Base-by-base conservation (phyloP, 2,888 invertebrate species). In the Alcis repandata region DNA sequence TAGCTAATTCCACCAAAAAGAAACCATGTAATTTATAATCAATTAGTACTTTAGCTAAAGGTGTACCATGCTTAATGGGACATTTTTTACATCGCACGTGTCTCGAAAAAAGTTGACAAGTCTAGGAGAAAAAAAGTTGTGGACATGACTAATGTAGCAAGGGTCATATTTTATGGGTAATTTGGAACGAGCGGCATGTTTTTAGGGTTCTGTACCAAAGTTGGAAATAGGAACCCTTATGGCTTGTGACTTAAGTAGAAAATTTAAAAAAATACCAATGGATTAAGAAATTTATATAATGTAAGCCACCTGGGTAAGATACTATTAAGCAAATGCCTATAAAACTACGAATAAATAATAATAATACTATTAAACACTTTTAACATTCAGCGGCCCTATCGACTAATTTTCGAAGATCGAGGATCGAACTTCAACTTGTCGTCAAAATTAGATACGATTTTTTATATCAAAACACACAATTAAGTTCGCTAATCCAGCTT, bases 1-100 rank as follows among this genome's bases (percentile, higher is more conserved):
- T 48, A 41, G 46, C 27, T 27, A 59, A 51, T 41, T 41, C 7
- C 9, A 41, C 17, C 19, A 59, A 59, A 36, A 61, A 52, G 68
- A 69, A 68, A 68, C 63, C 64, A 60, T 60, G 75, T 83, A 77
- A 82, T 83, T 81, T 82, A 83, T 87, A 83, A 88, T 87, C 86
- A 86, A 88, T 88, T 87, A 87, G 77, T 71, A 72, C 15, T 33
- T 17, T 51, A 71, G 20, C 70, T 71, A 75, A 85, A 84, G 85
- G 83, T 85, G 79, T 73, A 69, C 64, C 46, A 20, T 45, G 51
- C 57, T 69, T 79, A 77, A 79, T 79, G 78, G 72, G 63, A 67
- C 64, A 76, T 78, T 80, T 81, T 79, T 62, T 70, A 32, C 17
- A 15, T 15, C 70, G 74, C 83, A 78, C 84, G 85, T 79, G 82